Evolutionary conservation across 2,888 invertebrate species (phyloP).

Genomic region (Argyresthia albistria): DNA sequence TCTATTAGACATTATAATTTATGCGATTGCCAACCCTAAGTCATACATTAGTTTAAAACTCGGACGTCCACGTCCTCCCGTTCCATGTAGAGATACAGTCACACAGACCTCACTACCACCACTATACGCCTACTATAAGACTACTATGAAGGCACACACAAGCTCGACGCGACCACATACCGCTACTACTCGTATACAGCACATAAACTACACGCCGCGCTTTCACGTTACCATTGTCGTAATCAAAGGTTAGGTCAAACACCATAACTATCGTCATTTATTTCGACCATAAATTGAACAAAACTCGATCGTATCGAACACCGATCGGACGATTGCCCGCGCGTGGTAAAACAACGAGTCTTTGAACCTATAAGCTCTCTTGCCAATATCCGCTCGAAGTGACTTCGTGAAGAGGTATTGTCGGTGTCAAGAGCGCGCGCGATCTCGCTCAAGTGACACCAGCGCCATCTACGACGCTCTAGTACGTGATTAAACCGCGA

Average conservation of each 20-base stretch:
- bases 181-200: too few species aligned
- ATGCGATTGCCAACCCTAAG: constrained; percentile 32
- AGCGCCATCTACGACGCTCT: constrained; percentile 36
- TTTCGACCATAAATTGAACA: background rate
- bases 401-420: constrained; percentile 49
- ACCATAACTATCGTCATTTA: background rate
- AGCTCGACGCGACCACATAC: too few species aligned
- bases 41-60: constrained; percentile 44
- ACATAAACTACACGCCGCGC: too few species aligned
- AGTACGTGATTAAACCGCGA: constrained; percentile 69
- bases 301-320: background rate
- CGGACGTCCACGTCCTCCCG: constrained; percentile 25
- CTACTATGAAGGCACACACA: too few species aligned
- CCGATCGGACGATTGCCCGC: background rate
- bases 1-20: too few species aligned
- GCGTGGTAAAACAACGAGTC: constrained; percentile 1
- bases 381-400: constrained; percentile 34
- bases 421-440: constrained; percentile 50
- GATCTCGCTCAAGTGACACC: constrained; percentile 39
- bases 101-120: background rate
- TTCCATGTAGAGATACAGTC: constrained; percentile 5
- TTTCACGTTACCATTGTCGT: too few species aligned
- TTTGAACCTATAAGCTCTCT: constrained; percentile 18
- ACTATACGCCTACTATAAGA: background rate
- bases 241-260: background rate